These are phyloP conservation scores for Eleutherodactylus coqui DNA, from an alignment of 2,797 vertebrate species.

Conservation along the genomic window DNA sequence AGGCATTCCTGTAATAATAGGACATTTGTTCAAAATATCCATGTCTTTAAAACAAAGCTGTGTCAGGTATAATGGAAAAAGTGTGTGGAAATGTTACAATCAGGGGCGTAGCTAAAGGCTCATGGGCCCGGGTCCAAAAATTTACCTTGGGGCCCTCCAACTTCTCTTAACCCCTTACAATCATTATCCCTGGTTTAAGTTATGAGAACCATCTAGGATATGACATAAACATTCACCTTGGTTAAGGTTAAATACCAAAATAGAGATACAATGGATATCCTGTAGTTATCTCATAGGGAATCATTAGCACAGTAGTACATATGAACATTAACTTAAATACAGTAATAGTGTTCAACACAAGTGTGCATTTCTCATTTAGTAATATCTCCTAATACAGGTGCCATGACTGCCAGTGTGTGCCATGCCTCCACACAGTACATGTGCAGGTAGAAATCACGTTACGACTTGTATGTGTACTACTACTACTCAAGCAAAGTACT, in stretches of 20 bases:
- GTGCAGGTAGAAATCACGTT: constrained; percentile 45
- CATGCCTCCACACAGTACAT: constrained; percentile 18
- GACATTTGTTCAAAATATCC: constrained; percentile 8
- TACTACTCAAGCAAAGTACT: constrained; percentile 24
- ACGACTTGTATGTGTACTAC: constrained; percentile 52
- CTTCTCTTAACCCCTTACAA: no score
- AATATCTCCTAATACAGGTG: constrained; percentile 35
- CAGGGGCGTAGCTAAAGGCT: no score
- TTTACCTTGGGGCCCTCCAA: no score
- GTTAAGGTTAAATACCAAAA: background rate
- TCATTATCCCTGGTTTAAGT: background rate
- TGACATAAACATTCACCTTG: constrained; percentile 7
- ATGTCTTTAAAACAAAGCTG: background rate
- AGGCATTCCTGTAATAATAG: constrained; percentile 9
- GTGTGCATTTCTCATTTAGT: constrained; percentile 9
- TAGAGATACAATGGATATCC: constrained; percentile 13
- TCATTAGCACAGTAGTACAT: constrained; percentile 23
- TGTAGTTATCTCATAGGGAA: constrained; percentile 6
- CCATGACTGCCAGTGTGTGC: constrained; percentile 51
- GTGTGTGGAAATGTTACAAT: constrained; percentile 11
- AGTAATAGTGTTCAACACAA: constrained; percentile 1
- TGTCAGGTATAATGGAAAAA: constrained; percentile 19
- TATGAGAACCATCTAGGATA: background rate
- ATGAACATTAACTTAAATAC: constrained; percentile 32
- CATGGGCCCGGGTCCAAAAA: no score